Evolutionary conservation across 2,113 vertebrate species (phyloP), one percentile per base, ranked within the genome.

Genomic region (Echinops telfairi): DNA sequence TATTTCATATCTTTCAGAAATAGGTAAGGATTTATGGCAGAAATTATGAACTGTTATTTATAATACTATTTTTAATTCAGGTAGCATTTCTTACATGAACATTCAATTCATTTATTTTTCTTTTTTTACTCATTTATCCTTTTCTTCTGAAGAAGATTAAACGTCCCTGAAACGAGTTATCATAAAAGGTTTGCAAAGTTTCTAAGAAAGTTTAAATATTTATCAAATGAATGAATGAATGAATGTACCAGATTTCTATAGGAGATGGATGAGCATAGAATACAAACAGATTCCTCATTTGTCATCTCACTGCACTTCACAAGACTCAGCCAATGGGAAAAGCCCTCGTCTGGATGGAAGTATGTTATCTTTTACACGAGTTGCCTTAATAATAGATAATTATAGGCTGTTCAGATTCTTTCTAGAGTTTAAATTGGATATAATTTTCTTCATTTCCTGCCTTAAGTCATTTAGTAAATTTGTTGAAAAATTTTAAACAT

Each of bases 321-420:
- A 76, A 85, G 70, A 15, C 70, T 23, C 16, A 70, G 15, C 12
- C 64, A 60, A 43, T n/a, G n/a, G 6, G 88, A 77, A 81, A 92
- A 40, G 70, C n/a, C 90, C 22, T 40, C 60, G 87, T 91, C 68
- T 91, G 12, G n/a, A 64, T 53, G 31, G 57, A 89, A 85, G 14
- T 83, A 89, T 91, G 85, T 25, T 90, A 71, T 78, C 10, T 27
- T 88, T 92, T 84, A 73, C 7, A 88, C n/a, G 14, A 58, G 78
- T 84, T 96, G 20, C 68, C 58, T 95, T 89, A 87, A 94, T 94
- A 96, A 91, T 87, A 90, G 88, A 76, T 96, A 79, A 97, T 93
- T 92, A 92, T 29, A 93, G 31, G 10, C 73, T 97, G 43, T 90
- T 79, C 78, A 8, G 36, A 75, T 84, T 73, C 66, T 95, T 86